phyloP scores from a whole-genome alignment of 35 echinoderm and acorn worm genomes.

The Chiridota heheva region DNA sequence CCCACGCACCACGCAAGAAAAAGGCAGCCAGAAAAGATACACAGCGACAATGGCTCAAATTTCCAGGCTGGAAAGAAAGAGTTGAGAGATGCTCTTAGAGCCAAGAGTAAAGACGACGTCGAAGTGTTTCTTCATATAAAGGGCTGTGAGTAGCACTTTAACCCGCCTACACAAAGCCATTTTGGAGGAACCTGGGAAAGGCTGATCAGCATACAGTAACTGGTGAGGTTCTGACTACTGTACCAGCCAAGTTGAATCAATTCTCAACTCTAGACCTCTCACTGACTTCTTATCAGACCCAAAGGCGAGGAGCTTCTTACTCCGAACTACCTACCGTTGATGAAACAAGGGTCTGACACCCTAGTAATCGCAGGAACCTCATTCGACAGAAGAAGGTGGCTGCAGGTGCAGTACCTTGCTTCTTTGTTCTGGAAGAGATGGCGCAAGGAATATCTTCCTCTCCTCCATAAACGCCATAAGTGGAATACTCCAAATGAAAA shows the following conservation, averaged over 20 bases:
- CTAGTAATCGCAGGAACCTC: neutral
- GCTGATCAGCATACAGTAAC: no score
- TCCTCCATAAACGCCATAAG: constrained; percentile 31
- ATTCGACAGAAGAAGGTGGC: constrained; percentile 37
- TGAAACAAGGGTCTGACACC: constrained; percentile 7
- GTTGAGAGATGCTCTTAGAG: no score
- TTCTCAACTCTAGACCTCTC: constrained; percentile 33
- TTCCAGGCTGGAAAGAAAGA: no score
- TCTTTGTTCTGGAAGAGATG: constrained; percentile 48
- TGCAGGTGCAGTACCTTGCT: constrained; percentile 58
- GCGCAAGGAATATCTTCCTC: constrained; percentile 44
- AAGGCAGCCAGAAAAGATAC: no score
- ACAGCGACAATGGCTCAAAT: no score
- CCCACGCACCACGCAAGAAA: no score
- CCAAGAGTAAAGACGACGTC: no score
- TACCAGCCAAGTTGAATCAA: constrained; percentile 18
- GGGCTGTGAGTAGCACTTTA: no score
- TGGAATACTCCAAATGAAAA: constrained; percentile 18
- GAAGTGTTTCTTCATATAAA: no score
- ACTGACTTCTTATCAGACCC: constrained; percentile 11
- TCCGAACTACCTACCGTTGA: constrained; percentile 50
- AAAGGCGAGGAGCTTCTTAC: constrained; percentile 29
- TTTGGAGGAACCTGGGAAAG: no score
- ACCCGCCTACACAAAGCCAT: no score
- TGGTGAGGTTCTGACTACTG: no score